Percentiles rank a stretch among this genome's conserved stretches.
Evolutionary conservation across 2,797 vertebrate genomes (phyloP).

Genomic region (Rousettus madagascariensis): DNA sequence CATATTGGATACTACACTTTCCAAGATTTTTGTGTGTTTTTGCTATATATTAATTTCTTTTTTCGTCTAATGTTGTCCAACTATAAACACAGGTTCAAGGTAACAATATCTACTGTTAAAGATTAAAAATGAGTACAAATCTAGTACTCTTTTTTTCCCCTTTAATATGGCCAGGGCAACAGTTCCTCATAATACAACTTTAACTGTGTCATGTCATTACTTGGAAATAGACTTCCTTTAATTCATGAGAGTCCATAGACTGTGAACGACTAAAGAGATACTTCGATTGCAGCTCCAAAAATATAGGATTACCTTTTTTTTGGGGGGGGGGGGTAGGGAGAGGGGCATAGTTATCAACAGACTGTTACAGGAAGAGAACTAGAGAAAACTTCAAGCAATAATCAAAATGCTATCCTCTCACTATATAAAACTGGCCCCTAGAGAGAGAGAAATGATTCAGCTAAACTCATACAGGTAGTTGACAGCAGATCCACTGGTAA

Average conservation of each 20-base stretch:
- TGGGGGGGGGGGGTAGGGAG: not conserved
- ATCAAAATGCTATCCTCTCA: not conserved
- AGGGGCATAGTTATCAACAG: not conserved
- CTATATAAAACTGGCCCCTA: not conserved
- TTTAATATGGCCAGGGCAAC: not conserved
- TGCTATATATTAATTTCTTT: not conserved
- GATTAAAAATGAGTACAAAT: not conserved
- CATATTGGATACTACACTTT: accelerated
- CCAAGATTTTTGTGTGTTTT: not conserved
- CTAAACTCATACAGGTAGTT: not conserved
- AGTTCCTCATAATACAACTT: not conserved
- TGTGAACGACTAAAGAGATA: not conserved
- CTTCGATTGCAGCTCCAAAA: conserved; percentile 14
- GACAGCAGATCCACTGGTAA: not conserved
- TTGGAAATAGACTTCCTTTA: not conserved
- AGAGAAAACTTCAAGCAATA: not conserved
- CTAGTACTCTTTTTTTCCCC: not conserved
- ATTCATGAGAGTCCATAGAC: not conserved
- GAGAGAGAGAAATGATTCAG: not conserved
- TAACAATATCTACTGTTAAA: not conserved
- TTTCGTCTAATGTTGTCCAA: not conserved
- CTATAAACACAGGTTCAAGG: not conserved
- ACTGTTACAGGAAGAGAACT: not conserved
- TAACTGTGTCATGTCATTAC: not conserved
- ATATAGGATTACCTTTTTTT: not conserved